phyloP scores from a whole-genome alignment of 2,797 vertebrate species.

The Fratercula arctica region DNA sequence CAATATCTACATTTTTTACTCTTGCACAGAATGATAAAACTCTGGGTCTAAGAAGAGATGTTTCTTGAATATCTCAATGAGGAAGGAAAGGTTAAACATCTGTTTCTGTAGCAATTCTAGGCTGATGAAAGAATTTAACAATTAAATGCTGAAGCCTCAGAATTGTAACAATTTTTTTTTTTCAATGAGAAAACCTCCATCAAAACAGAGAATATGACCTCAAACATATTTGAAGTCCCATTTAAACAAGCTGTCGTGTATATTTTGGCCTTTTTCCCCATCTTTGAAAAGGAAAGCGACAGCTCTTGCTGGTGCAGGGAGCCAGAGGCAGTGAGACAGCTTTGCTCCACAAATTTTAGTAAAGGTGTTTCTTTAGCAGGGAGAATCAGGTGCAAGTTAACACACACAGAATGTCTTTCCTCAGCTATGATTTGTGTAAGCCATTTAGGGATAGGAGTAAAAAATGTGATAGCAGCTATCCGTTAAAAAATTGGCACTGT shows the following conservation, averaged over 20 bases:
- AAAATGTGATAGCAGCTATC: background rate
- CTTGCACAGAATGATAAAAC: background rate
- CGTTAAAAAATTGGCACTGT: background rate
- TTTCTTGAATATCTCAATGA: background rate
- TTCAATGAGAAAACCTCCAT: background rate
- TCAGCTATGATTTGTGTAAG: background rate
- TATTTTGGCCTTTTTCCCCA: background rate
- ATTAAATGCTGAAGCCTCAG: background rate
- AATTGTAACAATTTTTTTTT: background rate
- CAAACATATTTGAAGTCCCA: background rate
- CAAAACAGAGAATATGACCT: background rate
- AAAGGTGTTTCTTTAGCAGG: conserved; percentile 36
- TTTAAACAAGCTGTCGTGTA: background rate
- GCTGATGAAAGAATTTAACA: background rate
- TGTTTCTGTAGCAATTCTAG: background rate
- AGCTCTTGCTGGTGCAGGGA: background rate
- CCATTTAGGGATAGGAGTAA: background rate
- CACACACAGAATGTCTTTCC: background rate
- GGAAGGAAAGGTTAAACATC: background rate
- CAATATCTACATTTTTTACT: background rate
- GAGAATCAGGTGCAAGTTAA: conserved; percentile 3
- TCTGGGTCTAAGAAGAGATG: background rate
- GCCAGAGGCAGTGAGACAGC: background rate
- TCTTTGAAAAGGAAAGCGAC: background rate
- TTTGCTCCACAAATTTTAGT: background rate